Conservation (phyloP, 2,888 invertebrate genomes). For the Eupeodes latifasciatus region DNA sequence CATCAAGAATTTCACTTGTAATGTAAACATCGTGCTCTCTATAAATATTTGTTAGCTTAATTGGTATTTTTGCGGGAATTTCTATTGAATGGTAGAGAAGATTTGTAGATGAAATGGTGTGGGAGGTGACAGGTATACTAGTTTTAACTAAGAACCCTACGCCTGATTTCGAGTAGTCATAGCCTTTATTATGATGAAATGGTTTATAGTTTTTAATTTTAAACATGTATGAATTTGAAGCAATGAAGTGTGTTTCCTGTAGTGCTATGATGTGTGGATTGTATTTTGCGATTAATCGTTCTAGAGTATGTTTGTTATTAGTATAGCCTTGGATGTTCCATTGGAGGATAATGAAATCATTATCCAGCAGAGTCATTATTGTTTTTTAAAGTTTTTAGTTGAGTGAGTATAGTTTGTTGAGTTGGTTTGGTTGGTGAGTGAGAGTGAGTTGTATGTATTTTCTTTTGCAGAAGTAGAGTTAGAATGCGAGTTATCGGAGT, state of each 20-base stretch:
- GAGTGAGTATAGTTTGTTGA: slow-evolving; percentile 5
- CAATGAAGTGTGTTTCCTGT: not conserved
- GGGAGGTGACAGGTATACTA: not conserved
- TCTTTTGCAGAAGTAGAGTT: slow-evolving; percentile 13
- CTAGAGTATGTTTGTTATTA: slow-evolving; percentile 2
- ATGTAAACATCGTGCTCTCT: not conserved
- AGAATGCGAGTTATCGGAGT: no score
- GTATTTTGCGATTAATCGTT: slow-evolving; percentile 2
- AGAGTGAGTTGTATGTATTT: slow-evolving; percentile 13
- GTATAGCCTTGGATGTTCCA: slow-evolving; percentile 26
- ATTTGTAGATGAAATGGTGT: not conserved
- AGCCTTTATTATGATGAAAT: not conserved
- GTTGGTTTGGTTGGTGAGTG: not conserved
- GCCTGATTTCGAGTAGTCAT: not conserved
- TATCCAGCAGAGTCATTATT: slow-evolving; percentile 29
- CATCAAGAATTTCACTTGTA: not conserved
- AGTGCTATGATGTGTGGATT: slow-evolving; percentile 5
- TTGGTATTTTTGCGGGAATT: not conserved
- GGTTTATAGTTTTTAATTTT: slow-evolving; percentile 21
- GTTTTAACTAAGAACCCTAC: not conserved
- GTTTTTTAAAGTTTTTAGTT: slow-evolving; percentile 18
- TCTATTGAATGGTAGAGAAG: not conserved
- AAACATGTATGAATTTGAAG: not conserved
- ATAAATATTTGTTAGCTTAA: not conserved
- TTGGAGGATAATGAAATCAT: slow-evolving; percentile 23